phyloP scores from a whole-genome alignment of 1,140 invertebrate genomes.

The Conus ventricosus region DNA sequence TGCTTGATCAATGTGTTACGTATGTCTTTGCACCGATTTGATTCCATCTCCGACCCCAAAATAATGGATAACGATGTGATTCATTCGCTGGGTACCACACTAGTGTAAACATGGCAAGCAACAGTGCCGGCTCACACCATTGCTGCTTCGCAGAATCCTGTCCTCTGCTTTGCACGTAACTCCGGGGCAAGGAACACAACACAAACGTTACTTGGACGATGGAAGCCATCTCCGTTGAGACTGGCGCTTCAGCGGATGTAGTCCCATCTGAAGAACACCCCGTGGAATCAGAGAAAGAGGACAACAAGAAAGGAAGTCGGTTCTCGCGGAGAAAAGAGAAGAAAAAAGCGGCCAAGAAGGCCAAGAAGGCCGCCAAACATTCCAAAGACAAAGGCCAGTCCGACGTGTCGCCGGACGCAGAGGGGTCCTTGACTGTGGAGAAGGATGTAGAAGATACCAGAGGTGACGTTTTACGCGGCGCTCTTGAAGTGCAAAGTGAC shows the following conservation, averaged over 20 bases:
- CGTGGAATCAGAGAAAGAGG: background rate
- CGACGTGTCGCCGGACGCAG: background rate
- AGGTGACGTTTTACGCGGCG: background rate
- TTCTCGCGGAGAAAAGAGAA: conserved; percentile 14
- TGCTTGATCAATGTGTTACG: no score
- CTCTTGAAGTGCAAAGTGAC: background rate
- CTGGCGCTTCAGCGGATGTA: background rate
- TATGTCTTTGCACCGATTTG: no score
- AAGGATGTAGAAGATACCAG: background rate
- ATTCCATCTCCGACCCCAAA: no score
- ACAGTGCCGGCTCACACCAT: background rate
- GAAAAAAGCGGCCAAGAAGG: conserved; percentile 26
- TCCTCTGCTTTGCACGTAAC: background rate
- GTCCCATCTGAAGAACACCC: background rate
- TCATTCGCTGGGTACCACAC: background rate
- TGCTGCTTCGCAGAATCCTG: background rate
- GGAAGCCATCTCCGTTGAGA: background rate
- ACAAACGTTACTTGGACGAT: background rate
- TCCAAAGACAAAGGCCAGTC: conserved; percentile 12
- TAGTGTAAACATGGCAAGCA: background rate
- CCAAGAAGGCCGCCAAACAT: conserved; percentile 16
- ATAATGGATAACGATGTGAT: no score
- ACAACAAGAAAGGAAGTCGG: background rate
- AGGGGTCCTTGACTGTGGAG: background rate
- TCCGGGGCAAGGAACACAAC: background rate